These are phyloP conservation scores for Hymenochirus boettgeri DNA, from an alignment of 2,113 vertebrate species.

Conservation along the genomic window DNA sequence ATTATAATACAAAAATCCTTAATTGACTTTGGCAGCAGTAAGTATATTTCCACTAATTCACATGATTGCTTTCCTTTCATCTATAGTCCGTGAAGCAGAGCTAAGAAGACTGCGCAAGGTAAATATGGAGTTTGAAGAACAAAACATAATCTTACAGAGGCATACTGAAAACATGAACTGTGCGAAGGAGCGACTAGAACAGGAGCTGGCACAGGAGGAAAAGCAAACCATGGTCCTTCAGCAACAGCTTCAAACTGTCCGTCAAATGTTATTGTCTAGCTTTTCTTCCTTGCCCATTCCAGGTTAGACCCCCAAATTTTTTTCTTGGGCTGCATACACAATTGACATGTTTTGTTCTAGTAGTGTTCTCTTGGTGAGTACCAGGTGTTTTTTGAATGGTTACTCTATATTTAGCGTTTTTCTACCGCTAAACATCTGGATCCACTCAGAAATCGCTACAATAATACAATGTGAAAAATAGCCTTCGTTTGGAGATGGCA, in stretches of 20 bases:
- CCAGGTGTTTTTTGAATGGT: no score
- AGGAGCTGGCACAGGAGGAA: slow-evolving; percentile 88
- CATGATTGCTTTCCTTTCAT: neutral
- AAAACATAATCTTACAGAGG: slow-evolving; percentile 88
- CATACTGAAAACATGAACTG: slow-evolving; percentile 94
- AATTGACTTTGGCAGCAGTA: no score
- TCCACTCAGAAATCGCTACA: no score
- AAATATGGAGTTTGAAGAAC: slow-evolving; percentile 94
- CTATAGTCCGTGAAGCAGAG: slow-evolving; percentile 85
- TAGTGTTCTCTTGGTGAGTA: no score
- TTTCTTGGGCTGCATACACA: neutral
- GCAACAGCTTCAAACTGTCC: slow-evolving; percentile 83
- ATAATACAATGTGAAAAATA: no score
- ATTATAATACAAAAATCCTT: no score
- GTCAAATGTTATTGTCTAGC: slow-evolving; percentile 83
- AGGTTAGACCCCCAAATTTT: slow-evolving; percentile 57
- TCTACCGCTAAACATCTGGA: no score
- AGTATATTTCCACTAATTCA: no score
- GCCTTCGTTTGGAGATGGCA: no score
- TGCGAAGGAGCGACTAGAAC: slow-evolving; percentile 91
- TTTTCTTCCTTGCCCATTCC: slow-evolving; percentile 86
- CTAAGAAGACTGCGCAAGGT: slow-evolving; percentile 88
- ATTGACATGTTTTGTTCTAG: neutral
- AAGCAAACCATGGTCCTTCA: slow-evolving; percentile 84
- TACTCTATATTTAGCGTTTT: no score